Evolutionary conservation across 2,797 vertebrate species (phyloP).

Genomic region (Anas acuta): DNA sequence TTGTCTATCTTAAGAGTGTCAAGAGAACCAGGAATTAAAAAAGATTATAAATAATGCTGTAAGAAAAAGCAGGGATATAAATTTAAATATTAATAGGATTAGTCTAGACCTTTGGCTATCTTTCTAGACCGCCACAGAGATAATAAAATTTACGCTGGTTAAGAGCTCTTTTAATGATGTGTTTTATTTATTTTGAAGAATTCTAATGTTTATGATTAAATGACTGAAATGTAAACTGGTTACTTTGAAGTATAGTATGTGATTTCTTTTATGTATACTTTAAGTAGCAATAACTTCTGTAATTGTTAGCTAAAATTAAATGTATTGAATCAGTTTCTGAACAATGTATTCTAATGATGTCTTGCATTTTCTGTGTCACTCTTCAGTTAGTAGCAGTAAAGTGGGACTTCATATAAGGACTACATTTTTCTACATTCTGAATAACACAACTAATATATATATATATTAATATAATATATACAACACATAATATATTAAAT

Average conservation of each 20-base stretch:
- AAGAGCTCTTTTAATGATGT: neutral
- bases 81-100: slow-evolving; percentile 17
- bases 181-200: neutral
- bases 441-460: neutral
- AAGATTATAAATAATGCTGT: neutral
- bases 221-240: neutral
- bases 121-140: neutral
- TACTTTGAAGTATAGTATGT: neutral
- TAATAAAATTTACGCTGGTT: neutral
- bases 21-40: neutral
- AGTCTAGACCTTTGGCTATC: neutral
- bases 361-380: neutral
- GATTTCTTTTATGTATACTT: neutral
- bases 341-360: neutral
- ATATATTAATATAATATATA: too few relatives aligned
- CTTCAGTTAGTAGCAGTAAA: neutral
- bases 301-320: neutral
- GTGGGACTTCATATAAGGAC: neutral
- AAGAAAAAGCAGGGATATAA: neutral
- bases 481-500: too few relatives aligned
- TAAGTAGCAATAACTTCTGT: neutral
- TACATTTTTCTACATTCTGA: neutral
- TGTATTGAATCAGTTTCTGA: neutral
- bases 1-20: neutral
- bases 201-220: neutral